Evolutionary conservation across 2,888 invertebrate species (phyloP).

Genomic region (Nomada fabriciana): DNA sequence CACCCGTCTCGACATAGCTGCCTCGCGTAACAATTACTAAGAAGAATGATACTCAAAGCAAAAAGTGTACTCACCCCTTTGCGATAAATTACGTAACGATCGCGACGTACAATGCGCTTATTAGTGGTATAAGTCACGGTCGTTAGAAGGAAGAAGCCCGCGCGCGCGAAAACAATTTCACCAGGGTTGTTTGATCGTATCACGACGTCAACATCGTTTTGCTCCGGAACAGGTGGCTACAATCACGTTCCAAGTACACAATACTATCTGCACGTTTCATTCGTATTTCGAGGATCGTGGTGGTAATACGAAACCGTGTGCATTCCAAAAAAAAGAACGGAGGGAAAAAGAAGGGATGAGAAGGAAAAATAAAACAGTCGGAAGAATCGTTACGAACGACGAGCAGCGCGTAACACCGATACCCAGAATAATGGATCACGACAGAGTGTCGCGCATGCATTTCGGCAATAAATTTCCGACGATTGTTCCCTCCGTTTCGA

Average conservation of each 20-base stretch:
- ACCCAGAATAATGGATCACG: constrained; percentile 12
- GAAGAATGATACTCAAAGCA: too few species aligned
- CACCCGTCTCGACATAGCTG: too few species aligned
- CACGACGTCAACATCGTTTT: constrained; percentile 54
- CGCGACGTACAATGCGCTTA: background rate
- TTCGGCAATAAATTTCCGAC: constrained; percentile 36
- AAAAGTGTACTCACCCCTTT: too few species aligned
- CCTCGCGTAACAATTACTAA: too few species aligned
- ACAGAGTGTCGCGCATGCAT: background rate
- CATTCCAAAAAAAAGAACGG: background rate
- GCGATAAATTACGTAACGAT: too few species aligned
- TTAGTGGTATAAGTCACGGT: background rate
- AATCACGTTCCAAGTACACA: constrained; percentile 73
- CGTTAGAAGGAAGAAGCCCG: background rate
- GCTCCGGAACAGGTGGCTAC: constrained; percentile 73
- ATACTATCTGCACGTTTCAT: constrained; percentile 73
- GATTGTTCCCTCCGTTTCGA: constrained; percentile 37
- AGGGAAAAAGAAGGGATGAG: background rate
- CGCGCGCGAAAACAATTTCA: constrained; percentile 11
- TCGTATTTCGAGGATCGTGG: constrained; percentile 53
- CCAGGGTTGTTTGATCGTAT: constrained; percentile 1
- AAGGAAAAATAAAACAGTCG: background rate
- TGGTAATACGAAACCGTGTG: constrained; percentile 17
- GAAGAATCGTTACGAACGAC: constrained; percentile 25
- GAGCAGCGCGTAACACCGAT: constrained; percentile 6